Conservation (phyloP, 2,113 vertebrate genomes). For the Thinocorus orbignyianus region DNA sequence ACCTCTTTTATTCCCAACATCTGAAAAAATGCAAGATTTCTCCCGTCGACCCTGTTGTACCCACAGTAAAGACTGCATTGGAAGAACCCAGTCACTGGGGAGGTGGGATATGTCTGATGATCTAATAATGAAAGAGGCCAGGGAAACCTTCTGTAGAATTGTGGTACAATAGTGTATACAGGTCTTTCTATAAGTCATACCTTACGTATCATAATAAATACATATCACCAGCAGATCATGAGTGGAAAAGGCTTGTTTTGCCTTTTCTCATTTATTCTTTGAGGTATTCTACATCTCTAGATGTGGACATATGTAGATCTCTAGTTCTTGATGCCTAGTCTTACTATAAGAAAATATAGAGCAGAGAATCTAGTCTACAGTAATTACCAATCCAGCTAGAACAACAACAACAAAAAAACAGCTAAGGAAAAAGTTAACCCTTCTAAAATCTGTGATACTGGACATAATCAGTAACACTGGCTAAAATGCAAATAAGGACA, state of each 20-base stretch:
- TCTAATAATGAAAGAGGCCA: background rate
- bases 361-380: background rate
- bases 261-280: background rate
- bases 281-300: background rate
- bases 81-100: background rate
- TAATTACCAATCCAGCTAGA: background rate
- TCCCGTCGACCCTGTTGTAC: background rate
- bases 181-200: background rate
- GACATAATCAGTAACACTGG: background rate
- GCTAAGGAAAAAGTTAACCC: background rate
- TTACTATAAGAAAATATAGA: background rate
- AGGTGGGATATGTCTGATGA: background rate
- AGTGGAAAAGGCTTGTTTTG: background rate
- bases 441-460: background rate
- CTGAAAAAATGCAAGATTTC: background rate
- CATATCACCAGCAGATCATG: background rate
- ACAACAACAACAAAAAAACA: background rate
- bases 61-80: rapidly evolving
- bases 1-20: background rate
- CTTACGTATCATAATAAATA: background rate
- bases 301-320: too few species aligned
- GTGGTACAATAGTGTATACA: background rate
- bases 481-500: background rate
- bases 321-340: background rate
- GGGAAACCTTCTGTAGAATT: background rate